Percentiles rank a stretch among this genome's conserved stretches.
phyloP scores from a whole-genome alignment of 2,797 vertebrate genomes.

The Melanotaenia boesemani region DNA sequence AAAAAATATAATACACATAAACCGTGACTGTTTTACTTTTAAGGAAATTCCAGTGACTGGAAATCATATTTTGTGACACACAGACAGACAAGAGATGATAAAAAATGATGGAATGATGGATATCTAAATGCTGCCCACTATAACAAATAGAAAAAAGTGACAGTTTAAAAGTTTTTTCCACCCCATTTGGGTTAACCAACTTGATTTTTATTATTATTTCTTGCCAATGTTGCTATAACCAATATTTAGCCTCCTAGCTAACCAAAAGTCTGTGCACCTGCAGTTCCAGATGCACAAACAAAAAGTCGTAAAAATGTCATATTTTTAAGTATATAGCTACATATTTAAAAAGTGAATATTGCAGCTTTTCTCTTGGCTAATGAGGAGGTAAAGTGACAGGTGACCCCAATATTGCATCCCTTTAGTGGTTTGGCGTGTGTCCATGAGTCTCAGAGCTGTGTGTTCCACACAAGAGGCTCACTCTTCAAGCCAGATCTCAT shows the following conservation, averaged over 20 bases:
- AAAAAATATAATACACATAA: background rate
- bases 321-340: background rate
- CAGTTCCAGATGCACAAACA: conserved; percentile 19
- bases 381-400: conserved; percentile 58
- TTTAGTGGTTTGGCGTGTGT: conserved; percentile 73
- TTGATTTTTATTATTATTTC: background rate
- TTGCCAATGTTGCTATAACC: background rate
- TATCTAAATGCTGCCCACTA: background rate
- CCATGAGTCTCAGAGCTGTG: conserved; percentile 64
- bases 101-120: background rate
- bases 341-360: conserved; percentile 9
- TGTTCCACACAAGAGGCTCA: conserved; percentile 57
- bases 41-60: background rate
- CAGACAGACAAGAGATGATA: background rate
- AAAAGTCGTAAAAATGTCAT: conserved; percentile 3
- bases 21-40: background rate
- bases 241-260: background rate
- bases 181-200: background rate
- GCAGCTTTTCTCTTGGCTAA: conserved; percentile 6
- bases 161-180: background rate
- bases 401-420: conserved; percentile 72
- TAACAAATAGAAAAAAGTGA: background rate
- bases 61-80: background rate
- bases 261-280: conserved; percentile 15
- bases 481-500: conserved; percentile 59